phyloP scores from a whole-genome alignment of 2,797 vertebrate species.

The Pantherophis vulpinus region DNA sequence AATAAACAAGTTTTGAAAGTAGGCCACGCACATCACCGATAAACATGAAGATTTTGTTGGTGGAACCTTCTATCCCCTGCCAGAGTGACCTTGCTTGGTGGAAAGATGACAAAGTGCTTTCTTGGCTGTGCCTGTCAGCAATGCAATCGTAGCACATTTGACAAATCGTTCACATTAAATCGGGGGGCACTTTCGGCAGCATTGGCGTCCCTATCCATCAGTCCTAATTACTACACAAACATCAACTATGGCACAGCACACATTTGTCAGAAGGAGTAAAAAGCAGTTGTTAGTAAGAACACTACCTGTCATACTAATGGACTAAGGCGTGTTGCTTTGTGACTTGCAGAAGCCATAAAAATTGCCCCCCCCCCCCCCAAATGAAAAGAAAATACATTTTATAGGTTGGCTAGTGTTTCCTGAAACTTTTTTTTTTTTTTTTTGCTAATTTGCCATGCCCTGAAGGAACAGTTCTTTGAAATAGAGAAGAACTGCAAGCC shows the following conservation, averaged over 20 bases:
- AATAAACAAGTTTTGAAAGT: conserved; percentile 57
- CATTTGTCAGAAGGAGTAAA: conserved; percentile 82
- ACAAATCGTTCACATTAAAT: conserved; percentile 81
- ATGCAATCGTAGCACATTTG: conserved; percentile 73
- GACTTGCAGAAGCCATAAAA: conserved; percentile 53
- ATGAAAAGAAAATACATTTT: conserved; percentile 41
- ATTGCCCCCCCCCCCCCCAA: conserved; percentile 38
- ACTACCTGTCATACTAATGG: conserved; percentile 79
- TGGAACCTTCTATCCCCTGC: conserved; percentile 65
- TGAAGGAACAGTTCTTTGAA: conserved; percentile 29
- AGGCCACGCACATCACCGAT: conserved; percentile 54
- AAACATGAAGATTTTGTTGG: conserved; percentile 66
- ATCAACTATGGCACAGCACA: conserved; percentile 74
- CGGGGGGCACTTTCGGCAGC: conserved; percentile 79
- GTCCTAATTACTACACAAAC: conserved; percentile 84
- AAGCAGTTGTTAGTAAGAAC: conserved; percentile 80
- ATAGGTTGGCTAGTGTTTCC: conserved; percentile 42
- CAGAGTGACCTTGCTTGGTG: conserved; percentile 84
- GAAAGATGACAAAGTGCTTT: conserved; percentile 78
- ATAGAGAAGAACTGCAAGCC: not conserved
- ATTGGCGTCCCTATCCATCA: conserved; percentile 82
- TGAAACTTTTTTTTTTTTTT: conserved; percentile 38
- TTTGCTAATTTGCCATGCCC: conserved; percentile 30
- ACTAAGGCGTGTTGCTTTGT: conserved; percentile 58
- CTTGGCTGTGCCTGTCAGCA: conserved; percentile 73